Evolutionary conservation across 2,113 vertebrate species (phyloP).

Genomic region (Climacteris rufus): DNA sequence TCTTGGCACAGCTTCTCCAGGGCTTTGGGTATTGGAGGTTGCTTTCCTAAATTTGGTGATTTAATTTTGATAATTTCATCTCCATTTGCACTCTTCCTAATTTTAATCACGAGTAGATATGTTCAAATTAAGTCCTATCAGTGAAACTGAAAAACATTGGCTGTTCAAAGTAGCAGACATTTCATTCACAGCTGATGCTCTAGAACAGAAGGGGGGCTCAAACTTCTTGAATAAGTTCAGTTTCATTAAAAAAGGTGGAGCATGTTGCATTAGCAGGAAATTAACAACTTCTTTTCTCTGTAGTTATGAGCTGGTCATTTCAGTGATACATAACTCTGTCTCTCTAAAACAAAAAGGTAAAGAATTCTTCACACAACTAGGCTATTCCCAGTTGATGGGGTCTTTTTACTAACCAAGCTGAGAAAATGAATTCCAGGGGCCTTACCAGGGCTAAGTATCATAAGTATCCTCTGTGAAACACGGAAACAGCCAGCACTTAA

Average conservation of each 20-base stretch:
- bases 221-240: background rate
- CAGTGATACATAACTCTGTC: background rate
- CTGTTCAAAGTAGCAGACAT: background rate
- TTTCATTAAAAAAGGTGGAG: background rate
- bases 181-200: background rate
- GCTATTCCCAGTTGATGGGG: accelerated
- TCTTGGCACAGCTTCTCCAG: too few relatives aligned
- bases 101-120: background rate
- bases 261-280: background rate
- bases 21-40: too few relatives aligned
- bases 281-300: background rate
- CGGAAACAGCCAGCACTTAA: background rate
- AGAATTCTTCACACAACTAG: background rate
- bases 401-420: background rate
- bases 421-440: background rate
- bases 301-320: background rate
- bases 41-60: too few relatives aligned
- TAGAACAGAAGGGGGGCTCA: background rate
- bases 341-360: background rate
- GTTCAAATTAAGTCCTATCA: background rate
- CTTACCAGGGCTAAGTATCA: accelerated
- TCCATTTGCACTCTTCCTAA: background rate
- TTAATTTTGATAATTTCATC: background rate
- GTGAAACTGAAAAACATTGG: background rate
- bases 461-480: background rate